Conservation (phyloP, 2,888 invertebrate species). For the Piscicola geometra region DNA sequence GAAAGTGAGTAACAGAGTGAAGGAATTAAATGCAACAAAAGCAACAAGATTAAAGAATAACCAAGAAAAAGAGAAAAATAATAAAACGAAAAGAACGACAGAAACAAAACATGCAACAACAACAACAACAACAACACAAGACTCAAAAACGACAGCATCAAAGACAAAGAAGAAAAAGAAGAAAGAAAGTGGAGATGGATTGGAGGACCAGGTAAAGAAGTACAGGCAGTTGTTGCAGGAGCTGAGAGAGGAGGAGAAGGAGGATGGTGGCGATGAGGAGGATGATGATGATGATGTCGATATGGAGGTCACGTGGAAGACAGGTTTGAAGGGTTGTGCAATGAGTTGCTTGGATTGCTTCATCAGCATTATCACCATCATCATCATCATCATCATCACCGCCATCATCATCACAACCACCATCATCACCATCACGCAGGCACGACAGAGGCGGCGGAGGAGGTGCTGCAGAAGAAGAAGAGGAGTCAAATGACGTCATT, state of each 20-base stretch:
- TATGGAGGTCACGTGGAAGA: not conserved
- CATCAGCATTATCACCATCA: too few relatives aligned
- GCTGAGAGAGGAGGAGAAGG: conserved; percentile 6
- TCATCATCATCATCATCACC: too few relatives aligned
- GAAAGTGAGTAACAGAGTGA: not conserved
- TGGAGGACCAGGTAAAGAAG: not conserved
- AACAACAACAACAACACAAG: not conserved
- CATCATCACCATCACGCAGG: not conserved
- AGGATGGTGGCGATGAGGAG: too few relatives aligned
- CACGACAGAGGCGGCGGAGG: not conserved
- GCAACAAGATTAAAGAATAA: not conserved
- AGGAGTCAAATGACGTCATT: not conserved
- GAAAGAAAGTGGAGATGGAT: not conserved
- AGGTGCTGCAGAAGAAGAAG: not conserved
- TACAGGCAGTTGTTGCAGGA: not conserved
- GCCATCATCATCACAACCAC: not conserved
- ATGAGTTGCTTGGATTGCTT: not conserved
- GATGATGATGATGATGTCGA: not conserved
- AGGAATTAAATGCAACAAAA: not conserved
- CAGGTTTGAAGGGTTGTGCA: not conserved
- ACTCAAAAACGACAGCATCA: not conserved
- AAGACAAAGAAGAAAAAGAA: not conserved
- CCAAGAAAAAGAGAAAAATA: not conserved
- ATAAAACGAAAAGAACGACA: too few relatives aligned
- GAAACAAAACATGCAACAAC: too few relatives aligned